These are phyloP conservation scores for Drepana falcataria DNA, from an alignment of 2,888 invertebrate genomes.

Conservation along the genomic window DNA sequence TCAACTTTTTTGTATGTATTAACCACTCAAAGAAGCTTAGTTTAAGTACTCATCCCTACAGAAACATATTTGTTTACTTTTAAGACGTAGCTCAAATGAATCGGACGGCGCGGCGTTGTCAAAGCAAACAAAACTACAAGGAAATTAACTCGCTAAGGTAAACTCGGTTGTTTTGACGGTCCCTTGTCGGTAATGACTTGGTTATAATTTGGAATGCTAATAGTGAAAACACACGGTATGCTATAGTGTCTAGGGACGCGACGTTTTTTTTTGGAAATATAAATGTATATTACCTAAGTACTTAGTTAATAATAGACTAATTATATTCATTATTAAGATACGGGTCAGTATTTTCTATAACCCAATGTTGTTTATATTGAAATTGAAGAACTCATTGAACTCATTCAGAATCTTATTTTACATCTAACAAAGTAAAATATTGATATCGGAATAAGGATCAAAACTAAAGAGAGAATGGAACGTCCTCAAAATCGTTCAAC, in stretches of 20 bases:
- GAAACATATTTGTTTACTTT: constrained; percentile 14
- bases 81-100: constrained; percentile 12
- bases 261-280: background rate
- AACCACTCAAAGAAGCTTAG: too few species aligned
- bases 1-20: too few species aligned
- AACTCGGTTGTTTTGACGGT: constrained; percentile 15
- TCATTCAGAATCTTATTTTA: too few species aligned
- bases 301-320: background rate
- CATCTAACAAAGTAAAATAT: too few species aligned
- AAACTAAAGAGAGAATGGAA: too few species aligned
- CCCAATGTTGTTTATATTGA: too few species aligned
- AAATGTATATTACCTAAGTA: constrained; percentile 8
- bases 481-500: too few species aligned
- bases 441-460: too few species aligned
- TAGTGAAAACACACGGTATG: constrained; percentile 6
- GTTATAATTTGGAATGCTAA: constrained; percentile 6
- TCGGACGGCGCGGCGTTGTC: constrained; percentile 4
- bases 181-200: constrained; percentile 9
- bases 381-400: too few species aligned
- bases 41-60: too few species aligned
- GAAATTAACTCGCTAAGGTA: constrained; percentile 15
- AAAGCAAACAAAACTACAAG: constrained; percentile 15
- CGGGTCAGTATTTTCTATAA: too few species aligned
- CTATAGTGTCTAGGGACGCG: background rate
- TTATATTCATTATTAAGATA: background rate